These are phyloP conservation scores for Eristalis tenax DNA, from an alignment of 2,888 invertebrate species.

Conservation along the genomic window DNA sequence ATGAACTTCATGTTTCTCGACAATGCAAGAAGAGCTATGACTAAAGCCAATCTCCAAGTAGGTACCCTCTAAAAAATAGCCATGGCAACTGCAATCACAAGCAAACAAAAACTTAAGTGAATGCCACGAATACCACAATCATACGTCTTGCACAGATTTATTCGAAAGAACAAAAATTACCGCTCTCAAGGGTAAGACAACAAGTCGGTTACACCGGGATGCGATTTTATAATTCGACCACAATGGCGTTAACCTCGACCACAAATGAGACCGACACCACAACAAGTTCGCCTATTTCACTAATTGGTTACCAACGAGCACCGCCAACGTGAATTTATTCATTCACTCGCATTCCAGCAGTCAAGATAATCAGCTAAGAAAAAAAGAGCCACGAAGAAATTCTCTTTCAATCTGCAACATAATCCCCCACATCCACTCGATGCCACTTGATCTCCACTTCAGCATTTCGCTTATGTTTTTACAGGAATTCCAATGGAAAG, in stretches of 20 bases:
- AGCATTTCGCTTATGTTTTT: slow-evolving; percentile 34
- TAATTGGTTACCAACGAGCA: slow-evolving; percentile 35
- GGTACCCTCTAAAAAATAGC: not conserved
- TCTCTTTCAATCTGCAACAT: slow-evolving; percentile 2
- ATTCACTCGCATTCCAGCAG: not conserved
- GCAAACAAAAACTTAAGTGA: not conserved
- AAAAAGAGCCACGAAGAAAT: not conserved
- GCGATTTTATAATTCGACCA: slow-evolving; percentile 7
- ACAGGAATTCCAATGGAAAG: slow-evolving; percentile 28
- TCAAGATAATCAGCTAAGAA: slow-evolving; percentile 8
- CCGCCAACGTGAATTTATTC: not conserved
- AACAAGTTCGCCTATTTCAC: slow-evolving; percentile 32
- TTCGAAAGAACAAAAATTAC: not conserved
- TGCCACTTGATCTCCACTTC: slow-evolving; percentile 43
- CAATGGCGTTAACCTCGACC: slow-evolving; percentile 22
- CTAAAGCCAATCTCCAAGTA: not conserved
- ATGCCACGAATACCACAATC: not conserved
- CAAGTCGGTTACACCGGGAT: not conserved
- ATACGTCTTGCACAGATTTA: not conserved
- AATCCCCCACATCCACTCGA: slow-evolving; percentile 8
- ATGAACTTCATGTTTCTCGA: too few species aligned
- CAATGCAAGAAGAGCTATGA: too few species aligned
- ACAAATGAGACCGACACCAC: slow-evolving; percentile 36
- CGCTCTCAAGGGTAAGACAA: not conserved
- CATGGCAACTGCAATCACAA: not conserved